phyloP scores from a whole-genome alignment of 2,797 vertebrate species.

The Eulemur albifrons region DNA sequence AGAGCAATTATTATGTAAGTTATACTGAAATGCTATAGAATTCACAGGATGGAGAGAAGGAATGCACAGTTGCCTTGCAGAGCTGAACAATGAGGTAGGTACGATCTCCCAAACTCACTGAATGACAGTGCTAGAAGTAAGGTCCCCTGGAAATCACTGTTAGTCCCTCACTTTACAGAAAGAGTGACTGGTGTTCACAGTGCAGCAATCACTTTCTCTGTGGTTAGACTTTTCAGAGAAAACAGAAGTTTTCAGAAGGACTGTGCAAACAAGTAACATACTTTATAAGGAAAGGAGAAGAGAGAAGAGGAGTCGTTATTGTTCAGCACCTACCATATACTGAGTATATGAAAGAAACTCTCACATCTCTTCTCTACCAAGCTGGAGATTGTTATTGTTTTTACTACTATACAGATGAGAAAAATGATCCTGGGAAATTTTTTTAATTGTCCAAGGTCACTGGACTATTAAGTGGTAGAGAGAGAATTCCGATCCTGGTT shows the following conservation, averaged over 20 bases:
- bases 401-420: neutral
- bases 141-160: neutral
- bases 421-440: neutral
- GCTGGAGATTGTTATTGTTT: neutral
- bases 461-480: neutral
- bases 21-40: neutral
- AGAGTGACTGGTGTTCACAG: neutral
- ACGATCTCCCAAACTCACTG: neutral
- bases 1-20: neutral
- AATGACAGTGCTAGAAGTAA: neutral
- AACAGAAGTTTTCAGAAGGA: neutral
- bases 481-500: neutral
- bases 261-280: neutral
- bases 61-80: too few species aligned
- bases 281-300: neutral
- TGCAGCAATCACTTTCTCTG: neutral
- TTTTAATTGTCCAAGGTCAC: neutral
- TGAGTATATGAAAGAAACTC: neutral
- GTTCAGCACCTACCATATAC: neutral
- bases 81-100: neutral
- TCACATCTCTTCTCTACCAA: neutral
- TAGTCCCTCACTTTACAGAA: neutral
- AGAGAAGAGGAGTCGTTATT: neutral
- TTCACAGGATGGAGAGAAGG: neutral
- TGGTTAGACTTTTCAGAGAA: neutral